Percentiles rank a stretch among this genome's conserved stretches.
phyloP scores from a whole-genome alignment of 2,888 invertebrate species.

The Drosophila hamatofila region DNA sequence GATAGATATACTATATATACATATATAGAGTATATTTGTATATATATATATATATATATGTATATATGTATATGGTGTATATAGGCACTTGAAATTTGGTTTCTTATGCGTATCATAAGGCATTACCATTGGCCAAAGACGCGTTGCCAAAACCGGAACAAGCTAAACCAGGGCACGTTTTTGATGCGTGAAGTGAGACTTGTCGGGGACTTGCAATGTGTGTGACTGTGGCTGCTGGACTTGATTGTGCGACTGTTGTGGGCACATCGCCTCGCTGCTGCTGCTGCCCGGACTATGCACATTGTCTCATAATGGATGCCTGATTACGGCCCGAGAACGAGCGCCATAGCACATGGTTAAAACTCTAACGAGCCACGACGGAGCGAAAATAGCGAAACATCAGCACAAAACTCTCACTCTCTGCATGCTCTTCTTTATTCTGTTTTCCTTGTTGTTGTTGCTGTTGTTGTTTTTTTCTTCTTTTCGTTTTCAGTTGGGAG shows the following conservation, averaged over 20 bases:
- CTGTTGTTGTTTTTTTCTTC: not conserved
- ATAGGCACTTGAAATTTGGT: conserved; percentile 24
- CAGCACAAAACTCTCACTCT: conserved; percentile 28
- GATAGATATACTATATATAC: not conserved
- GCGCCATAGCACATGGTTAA: conserved; percentile 57
- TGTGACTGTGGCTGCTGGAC: conserved; percentile 67
- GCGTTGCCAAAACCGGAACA: conserved; percentile 63
- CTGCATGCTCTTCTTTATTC: conserved; percentile 7
- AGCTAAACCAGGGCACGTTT: conserved; percentile 65
- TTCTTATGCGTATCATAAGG: conserved; percentile 33
- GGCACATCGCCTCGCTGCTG: conserved; percentile 41
- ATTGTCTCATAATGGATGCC: conserved; percentile 67
- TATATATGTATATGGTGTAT: conserved; percentile 2
- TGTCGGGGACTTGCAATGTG: conserved; percentile 63
- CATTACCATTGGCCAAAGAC: conserved; percentile 64
- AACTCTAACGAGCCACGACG: conserved; percentile 63
- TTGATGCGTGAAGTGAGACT: conserved; percentile 62
- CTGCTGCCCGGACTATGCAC: conserved; percentile 58
- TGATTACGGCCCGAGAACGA: conserved; percentile 60
- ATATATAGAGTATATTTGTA: not conserved
- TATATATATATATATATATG: conserved; percentile 1
- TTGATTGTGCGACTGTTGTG: conserved; percentile 59
- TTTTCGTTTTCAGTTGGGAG: conserved; percentile 13
- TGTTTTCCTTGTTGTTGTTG: not conserved
- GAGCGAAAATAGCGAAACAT: conserved; percentile 36